Percentiles rank a stretch among this genome's conserved stretches.
Conservation (phyloP, 2,888 invertebrate genomes). For the Lasius fuliginosus region DNA sequence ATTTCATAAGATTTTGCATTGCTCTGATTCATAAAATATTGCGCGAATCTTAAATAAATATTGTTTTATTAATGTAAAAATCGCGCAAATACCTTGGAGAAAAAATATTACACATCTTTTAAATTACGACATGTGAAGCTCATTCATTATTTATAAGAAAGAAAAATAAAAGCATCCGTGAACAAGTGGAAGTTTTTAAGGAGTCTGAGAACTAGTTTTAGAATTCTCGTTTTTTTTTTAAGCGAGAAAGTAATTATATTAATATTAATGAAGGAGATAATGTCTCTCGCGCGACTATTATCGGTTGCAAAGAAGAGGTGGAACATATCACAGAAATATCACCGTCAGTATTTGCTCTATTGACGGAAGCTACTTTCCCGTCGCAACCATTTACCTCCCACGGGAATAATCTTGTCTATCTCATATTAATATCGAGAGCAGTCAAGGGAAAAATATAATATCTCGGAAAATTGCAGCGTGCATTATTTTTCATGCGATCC, state of each 20-base stretch:
- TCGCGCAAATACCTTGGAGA: not conserved
- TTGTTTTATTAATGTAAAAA: not conserved
- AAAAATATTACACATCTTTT: not conserved
- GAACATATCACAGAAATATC: not conserved
- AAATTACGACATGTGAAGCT: not conserved
- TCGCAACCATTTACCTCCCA: constrained; percentile 10
- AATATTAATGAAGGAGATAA: not conserved
- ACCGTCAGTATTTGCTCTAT: not conserved
- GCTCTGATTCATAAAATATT: not conserved
- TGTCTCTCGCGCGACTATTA: not conserved
- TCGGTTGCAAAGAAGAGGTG: not conserved
- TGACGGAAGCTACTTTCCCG: constrained; percentile 14
- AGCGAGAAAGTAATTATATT: constrained; percentile 14
- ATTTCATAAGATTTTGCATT: not conserved
- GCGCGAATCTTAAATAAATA: not conserved
- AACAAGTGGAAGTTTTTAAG: constrained; percentile 3
- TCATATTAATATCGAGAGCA: constrained; percentile 15
- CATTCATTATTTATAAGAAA: not conserved
- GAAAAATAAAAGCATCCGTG: not conserved
- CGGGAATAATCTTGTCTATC: constrained; percentile 18
- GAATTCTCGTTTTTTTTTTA: not conserved
- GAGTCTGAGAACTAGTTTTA: not conserved
- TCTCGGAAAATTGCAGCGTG: constrained; percentile 15
- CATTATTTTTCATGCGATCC: not conserved
- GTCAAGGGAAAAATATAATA: constrained; percentile 11